Evolutionary conservation across 1,140 invertebrate species (phyloP).

Genomic region (Brachionus rubens): DNA sequence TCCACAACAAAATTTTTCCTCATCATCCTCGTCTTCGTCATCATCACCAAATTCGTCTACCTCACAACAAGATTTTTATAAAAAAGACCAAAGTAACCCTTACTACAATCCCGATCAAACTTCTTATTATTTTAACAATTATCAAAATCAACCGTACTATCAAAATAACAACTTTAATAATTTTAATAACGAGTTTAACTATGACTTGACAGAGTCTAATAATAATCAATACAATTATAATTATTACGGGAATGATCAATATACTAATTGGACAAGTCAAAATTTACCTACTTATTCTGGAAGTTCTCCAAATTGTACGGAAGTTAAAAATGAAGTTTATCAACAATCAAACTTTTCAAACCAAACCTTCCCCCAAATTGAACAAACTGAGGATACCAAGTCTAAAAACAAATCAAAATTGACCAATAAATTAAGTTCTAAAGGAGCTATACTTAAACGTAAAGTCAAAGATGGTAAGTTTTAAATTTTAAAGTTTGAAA

Average conservation of each 20-base stretch:
- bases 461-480: conserved; percentile 10
- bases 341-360: no score
- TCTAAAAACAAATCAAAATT: neutral
- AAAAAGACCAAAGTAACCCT: no score
- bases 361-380: no score
- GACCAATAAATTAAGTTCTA: neutral
- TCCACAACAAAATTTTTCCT: neutral
- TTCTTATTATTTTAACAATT: neutral
- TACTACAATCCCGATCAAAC: neutral
- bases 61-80: no score
- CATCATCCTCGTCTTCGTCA: conserved; percentile 13
- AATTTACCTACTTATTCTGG: neutral
- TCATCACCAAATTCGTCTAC: neutral
- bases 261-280: neutral
- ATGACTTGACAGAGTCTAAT: neutral
- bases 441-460: neutral
- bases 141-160: neutral
- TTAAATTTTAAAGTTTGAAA: neutral
- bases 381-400: no score
- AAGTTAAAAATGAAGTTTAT: no score
- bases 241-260: neutral
- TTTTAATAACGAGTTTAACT: neutral
- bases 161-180: neutral
- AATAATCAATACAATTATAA: neutral
- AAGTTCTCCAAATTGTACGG: no score